Percentiles rank a stretch among this genome's conserved stretches.
phyloP scores from a whole-genome alignment of 2,797 vertebrate species.

The Echiichthys vipera region DNA sequence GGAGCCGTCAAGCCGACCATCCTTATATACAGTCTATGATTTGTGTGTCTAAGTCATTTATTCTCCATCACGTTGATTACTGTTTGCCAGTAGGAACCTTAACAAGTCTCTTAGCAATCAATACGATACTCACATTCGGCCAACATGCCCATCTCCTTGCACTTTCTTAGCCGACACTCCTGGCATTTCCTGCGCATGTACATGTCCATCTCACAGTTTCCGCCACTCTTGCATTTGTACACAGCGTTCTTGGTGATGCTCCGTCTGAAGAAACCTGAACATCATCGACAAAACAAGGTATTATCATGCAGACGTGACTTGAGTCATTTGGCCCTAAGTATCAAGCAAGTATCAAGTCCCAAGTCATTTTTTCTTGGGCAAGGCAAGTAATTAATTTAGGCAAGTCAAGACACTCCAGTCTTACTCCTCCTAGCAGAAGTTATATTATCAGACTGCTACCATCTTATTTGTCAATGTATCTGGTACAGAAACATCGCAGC shows the following conservation, averaged over 20 bases:
- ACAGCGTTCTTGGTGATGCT: conserved; percentile 98
- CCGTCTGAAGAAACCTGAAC: conserved; percentile 95
- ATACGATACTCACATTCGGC: conserved; percentile 96
- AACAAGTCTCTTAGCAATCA: background rate
- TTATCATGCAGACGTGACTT: too few species aligned
- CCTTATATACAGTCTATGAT: too few species aligned
- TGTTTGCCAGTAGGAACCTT: background rate
- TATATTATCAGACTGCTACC: too few species aligned
- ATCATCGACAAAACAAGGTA: background rate
- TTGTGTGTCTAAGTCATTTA: background rate
- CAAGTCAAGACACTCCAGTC: too few species aligned
- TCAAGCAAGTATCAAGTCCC: too few species aligned
- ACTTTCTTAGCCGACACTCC: conserved; percentile 96
- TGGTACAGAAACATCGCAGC: too few species aligned
- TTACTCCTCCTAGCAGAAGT: too few species aligned
- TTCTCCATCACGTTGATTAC: background rate
- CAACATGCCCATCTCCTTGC: conserved; percentile 99
- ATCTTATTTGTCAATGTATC: too few species aligned
- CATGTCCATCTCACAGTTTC: conserved; percentile 99
- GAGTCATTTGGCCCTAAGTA: too few species aligned
- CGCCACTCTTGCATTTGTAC: conserved; percentile 98
- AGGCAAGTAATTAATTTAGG: too few species aligned
- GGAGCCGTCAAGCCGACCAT: too few species aligned
- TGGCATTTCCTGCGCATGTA: conserved; percentile 99
- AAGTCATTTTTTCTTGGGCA: too few species aligned